Conservation (phyloP, 64 coral and sea anemone genomes). For the Exaiptasia diaphana region DNA sequence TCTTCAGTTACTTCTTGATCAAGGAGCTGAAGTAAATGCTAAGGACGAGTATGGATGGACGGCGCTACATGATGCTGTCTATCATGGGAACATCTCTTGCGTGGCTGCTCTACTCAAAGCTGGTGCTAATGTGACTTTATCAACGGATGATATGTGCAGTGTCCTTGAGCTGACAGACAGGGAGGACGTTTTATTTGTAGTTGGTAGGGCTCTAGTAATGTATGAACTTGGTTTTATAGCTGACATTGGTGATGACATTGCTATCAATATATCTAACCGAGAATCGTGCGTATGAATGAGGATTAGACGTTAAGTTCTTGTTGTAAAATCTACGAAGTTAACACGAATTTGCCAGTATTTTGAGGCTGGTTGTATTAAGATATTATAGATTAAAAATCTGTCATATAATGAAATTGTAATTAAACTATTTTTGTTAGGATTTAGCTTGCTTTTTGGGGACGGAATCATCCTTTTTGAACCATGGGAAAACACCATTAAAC, state of each 20-base stretch:
- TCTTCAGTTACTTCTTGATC: constrained; percentile 71
- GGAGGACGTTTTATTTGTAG: constrained; percentile 55
- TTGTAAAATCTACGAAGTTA: no score
- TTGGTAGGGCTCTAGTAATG: constrained; percentile 67
- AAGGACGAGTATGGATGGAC: constrained; percentile 40
- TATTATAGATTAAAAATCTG: no score
- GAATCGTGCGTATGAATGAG: constrained; percentile 79
- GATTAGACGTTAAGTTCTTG: no score
- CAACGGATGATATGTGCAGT: constrained; percentile 37
- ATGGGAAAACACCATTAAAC: no score
- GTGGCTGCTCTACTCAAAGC: constrained; percentile 58
- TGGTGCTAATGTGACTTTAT: constrained; percentile 45
- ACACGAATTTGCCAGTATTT: no score
- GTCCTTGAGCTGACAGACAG: constrained; percentile 54
- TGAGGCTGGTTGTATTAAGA: no score
- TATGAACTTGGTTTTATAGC: constrained; percentile 9
- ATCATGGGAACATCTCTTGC: constrained; percentile 61
- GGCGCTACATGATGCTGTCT: constrained; percentile 68
- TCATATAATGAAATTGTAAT: no score
- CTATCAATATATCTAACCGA: constrained; percentile 51
- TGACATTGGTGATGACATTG: constrained; percentile 17
- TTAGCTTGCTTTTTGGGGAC: no score
- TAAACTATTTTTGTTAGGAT: no score
- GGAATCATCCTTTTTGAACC: no score
- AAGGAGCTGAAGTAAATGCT: constrained; percentile 69